Evolutionary conservation across 2,888 invertebrate genomes (phyloP), one percentile per base, ranked within the genome.

Genomic region (Byasa hedistus): DNA sequence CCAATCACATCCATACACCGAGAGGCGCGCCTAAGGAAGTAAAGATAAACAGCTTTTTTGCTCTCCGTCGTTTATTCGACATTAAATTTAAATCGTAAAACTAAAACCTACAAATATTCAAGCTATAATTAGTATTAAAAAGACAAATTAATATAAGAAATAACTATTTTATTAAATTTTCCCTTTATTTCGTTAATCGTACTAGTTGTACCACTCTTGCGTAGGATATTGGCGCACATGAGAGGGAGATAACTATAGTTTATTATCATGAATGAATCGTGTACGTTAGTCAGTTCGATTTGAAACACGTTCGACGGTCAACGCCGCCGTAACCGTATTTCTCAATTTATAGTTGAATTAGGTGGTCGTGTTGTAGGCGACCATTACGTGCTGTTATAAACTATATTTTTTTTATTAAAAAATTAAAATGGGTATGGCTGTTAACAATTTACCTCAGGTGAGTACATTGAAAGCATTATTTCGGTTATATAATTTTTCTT

Each of bases 11-110:
- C 92, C 76, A 81, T 92, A 72, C 85, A 93, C 75, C 89, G 87
- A 84, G 92, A 93, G 86, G 95, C 94, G 75, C 89, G 94, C 75
- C 87, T 92, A 76, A 91, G 92, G 88, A 93, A 93, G 74, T 70
- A 71, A 56, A 69, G 74, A 79, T 76, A 74, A 76, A 74, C 70
- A 73, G 68, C 69, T n/a, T 48, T 54, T 65, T 52, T 61, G n/a
- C 39, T 36, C 15, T 51, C 21, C 32, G n/a, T 56, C 8, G 22
- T 5, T 15, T 44, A 17, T 27, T 60, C 64, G 62, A n/a, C 48
- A 5, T 22, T 60, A 56, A 57, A 27, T 39, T 39, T 36, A 21
- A 17, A 64, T 27, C 12, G 12, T 1, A 51, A 39, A 61, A 10
- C 24, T 27, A 36, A 36, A 57, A 39, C 8, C 24, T n/a, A 17